These are phyloP conservation scores for Pseudochaenichthys georgianus DNA, from an alignment of 2,797 vertebrate genomes.

Conservation along the genomic window DNA sequence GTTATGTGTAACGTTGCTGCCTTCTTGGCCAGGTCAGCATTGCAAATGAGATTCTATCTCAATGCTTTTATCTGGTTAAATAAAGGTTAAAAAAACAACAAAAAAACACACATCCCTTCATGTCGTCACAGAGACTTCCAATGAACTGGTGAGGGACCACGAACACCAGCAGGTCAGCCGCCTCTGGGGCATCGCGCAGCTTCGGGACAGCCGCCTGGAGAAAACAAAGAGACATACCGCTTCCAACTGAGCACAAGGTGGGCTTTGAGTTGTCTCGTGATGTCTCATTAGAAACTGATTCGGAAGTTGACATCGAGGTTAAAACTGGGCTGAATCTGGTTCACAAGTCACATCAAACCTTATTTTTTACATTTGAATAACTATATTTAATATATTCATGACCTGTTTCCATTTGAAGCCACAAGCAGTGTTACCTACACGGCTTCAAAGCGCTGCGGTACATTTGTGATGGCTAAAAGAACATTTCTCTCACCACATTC, in stretches of 20 bases:
- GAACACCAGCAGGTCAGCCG: constrained; percentile 92
- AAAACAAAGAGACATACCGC: not conserved
- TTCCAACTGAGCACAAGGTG: not conserved
- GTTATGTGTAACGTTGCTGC: too few species aligned
- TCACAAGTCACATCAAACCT: not conserved
- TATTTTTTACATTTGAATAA: not conserved
- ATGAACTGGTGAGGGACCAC: constrained; percentile 96
- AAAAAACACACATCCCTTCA: constrained; percentile 82
- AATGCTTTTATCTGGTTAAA: too few species aligned
- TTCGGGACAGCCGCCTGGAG: constrained; percentile 88
- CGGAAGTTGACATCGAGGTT: not conserved
- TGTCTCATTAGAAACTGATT: not conserved
- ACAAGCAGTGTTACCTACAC: not conserved
- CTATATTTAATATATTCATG: not conserved
- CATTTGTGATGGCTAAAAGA: too few species aligned
- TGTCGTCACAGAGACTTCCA: constrained; percentile 90
- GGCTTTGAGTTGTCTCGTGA: not conserved
- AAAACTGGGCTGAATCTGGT: not conserved
- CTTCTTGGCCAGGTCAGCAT: too few species aligned
- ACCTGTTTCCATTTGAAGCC: not conserved
- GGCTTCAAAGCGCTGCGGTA: too few species aligned
- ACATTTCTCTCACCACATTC: constrained; percentile 87
- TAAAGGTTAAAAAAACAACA: too few species aligned
- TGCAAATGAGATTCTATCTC: too few species aligned
- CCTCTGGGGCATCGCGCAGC: constrained; percentile 88